A percentile compares a stretch with the other conserved stretches of the same genome.
Conservation (phyloP, 2,888 invertebrate species). For the Acronicta leporina region DNA sequence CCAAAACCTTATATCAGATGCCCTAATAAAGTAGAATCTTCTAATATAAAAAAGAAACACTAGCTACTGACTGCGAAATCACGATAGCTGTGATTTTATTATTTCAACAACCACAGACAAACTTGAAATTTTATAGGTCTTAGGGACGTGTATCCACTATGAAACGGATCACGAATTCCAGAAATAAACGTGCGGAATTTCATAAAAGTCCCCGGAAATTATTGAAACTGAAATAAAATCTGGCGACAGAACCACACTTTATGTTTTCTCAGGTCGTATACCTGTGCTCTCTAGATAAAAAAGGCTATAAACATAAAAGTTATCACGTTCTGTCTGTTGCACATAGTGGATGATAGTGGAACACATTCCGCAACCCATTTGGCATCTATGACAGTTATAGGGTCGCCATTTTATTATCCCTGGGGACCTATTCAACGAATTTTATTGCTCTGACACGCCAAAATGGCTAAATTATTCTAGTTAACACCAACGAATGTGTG, state of each 20-base stretch:
- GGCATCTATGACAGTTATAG: constrained; percentile 54
- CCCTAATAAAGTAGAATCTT: too few relatives aligned
- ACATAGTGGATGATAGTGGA: constrained; percentile 48
- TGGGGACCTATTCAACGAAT: constrained; percentile 51
- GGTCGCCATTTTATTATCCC: constrained; percentile 58
- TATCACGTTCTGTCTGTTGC: constrained; percentile 53
- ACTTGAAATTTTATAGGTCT: too few relatives aligned
- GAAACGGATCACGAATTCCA: too few relatives aligned
- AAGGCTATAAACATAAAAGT: constrained; percentile 55
- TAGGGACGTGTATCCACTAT: too few relatives aligned
- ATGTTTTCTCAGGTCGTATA: constrained; percentile 41
- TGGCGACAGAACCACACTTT: constrained; percentile 1
- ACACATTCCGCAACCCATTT: constrained; percentile 59
- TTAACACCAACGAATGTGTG: constrained; percentile 53
- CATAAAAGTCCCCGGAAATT: too few relatives aligned
- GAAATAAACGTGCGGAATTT: too few relatives aligned
- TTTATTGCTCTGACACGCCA: constrained; percentile 61
- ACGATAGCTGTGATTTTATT: too few relatives aligned
- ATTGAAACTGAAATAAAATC: constrained; percentile 10
- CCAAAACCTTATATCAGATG: too few relatives aligned
- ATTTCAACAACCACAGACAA: too few relatives aligned
- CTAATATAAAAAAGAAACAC: too few relatives aligned
- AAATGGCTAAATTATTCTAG: constrained; percentile 64
- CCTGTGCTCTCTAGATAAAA: constrained; percentile 50
- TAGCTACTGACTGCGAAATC: too few relatives aligned